phyloP scores from a whole-genome alignment of 2,888 invertebrate species.

The Scaptodrosophila latifasciaeformis region DNA sequence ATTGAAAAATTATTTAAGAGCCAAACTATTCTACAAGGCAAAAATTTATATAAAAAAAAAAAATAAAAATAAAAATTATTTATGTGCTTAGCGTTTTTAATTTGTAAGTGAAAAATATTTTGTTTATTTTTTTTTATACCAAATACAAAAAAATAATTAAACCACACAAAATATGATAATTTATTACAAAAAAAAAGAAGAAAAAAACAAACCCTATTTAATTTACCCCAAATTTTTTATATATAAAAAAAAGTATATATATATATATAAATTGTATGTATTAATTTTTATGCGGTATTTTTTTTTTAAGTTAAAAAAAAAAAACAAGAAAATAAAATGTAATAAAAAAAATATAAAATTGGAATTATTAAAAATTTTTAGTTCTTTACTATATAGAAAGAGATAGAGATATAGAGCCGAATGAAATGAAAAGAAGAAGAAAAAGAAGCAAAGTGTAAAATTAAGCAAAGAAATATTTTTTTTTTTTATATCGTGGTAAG shows the following conservation, averaged over 20 bases:
- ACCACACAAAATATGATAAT: slow-evolving; percentile 38
- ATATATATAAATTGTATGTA: slow-evolving; percentile 43
- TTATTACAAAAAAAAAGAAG: slow-evolving; percentile 22
- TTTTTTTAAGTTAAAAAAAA: slow-evolving; percentile 22
- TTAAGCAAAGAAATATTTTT: background rate
- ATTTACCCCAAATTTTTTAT: too few species aligned
- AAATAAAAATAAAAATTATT: slow-evolving; percentile 18
- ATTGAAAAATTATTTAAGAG: background rate
- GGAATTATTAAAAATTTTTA: slow-evolving; percentile 13
- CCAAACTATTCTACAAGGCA: background rate
- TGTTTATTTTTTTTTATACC: slow-evolving; percentile 59
- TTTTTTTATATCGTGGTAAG: background rate
- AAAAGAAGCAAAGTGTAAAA: background rate
- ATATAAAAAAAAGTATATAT: slow-evolving; percentile 47
- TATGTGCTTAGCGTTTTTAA: slow-evolving; percentile 52
- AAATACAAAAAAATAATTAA: slow-evolving; percentile 58
- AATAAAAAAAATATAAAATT: slow-evolving; percentile 21
- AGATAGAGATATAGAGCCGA: background rate
- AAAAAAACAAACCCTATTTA: too few species aligned
- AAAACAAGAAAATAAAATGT: slow-evolving; percentile 1
- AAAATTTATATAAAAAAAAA: slow-evolving; percentile 1
- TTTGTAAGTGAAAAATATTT: slow-evolving; percentile 31
- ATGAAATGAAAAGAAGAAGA: background rate
- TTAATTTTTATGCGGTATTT: slow-evolving; percentile 41
- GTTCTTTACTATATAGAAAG: background rate